These are phyloP conservation scores for Neria commutata DNA, from an alignment of 2,888 invertebrate species.

Conservation along the genomic window DNA sequence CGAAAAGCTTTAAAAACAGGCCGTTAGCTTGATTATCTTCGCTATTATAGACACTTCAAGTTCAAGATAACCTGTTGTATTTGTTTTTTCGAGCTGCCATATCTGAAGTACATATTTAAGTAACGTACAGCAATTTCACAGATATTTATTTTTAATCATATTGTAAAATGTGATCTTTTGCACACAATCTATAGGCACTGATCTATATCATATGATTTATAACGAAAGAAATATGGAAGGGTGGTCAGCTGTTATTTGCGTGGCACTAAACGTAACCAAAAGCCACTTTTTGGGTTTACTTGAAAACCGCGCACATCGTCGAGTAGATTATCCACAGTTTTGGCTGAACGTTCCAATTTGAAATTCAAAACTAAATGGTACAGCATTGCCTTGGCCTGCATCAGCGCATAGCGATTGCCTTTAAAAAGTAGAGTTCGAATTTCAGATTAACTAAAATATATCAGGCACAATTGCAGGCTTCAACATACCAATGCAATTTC, in stretches of 20 bases:
- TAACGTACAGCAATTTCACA: not conserved
- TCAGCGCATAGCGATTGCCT: slow-evolving; percentile 49
- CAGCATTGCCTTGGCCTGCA: slow-evolving; percentile 47
- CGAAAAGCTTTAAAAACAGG: too few relatives aligned
- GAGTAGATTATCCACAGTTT: slow-evolving; percentile 41
- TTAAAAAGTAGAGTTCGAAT: too few relatives aligned
- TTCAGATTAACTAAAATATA: not conserved
- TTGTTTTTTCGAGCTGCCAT: too few relatives aligned
- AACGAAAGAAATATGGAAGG: too few relatives aligned
- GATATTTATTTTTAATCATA: not conserved
- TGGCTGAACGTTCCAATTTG: slow-evolving; percentile 40
- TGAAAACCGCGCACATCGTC: slow-evolving; percentile 38
- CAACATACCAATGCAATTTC: slow-evolving; percentile 66
- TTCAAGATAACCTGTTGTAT: too few relatives aligned
- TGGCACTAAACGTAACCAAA: slow-evolving; percentile 46
- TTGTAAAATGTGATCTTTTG: too few relatives aligned
- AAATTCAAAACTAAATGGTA: slow-evolving; percentile 45
- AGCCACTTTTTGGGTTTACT: slow-evolving; percentile 38
- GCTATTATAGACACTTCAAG: too few relatives aligned
- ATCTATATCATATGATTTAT: too few relatives aligned
- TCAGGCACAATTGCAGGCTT: not conserved
- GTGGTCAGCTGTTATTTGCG: too few relatives aligned
- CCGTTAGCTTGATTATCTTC: too few relatives aligned
- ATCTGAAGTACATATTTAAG: too few relatives aligned
- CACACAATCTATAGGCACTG: too few relatives aligned